Base-by-base conservation (phyloP, 2,113 vertebrate species). In the Cyprinodon tularosa region DNA sequence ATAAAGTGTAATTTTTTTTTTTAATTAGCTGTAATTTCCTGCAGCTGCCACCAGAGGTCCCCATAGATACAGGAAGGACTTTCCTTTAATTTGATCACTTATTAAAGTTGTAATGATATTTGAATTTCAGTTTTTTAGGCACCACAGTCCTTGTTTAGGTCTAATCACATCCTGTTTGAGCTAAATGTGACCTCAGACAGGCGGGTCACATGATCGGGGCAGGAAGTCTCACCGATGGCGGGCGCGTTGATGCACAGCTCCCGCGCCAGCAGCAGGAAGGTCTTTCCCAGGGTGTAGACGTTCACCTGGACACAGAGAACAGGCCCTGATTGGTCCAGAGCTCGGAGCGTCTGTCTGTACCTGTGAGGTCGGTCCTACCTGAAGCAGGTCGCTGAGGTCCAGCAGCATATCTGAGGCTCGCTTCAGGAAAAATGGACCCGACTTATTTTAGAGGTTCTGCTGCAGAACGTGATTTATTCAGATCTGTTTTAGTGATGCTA, bases 191-290 rank as follows among this genome's bases (percentile, higher is more conserved):
- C 2, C 1, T 20, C 15, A 8, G 17, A n/a, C 17, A 7, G 17
- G 50, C 42, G 39, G 37, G 37, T 45, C 38, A 66, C 42, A 22
- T 66, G 40, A 66, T n/a, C 42, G 13, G 11, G 2, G 47, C 42
- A 66, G 42, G n/a, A 17, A 7, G 64, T 60, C 84, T 90, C 95
- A 99, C 97, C 97, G 85, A 99, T 98, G 15, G 98, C 97, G 0
- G 97, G 97, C 17, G 97, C 96, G 61, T 99, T 99, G 94, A 99
- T 99, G 93, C 97, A 99, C 72, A 99, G 97, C 86, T 98, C 97
- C 81, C 97, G 94, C 8, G 98, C 97, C 94, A 99, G 66, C 47
- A 99, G 94, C 74, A 99, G 94, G 82, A 99, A 99, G 0, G 97
- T 99, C 92, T 98, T 99, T 71, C 97, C 98, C 92, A 99, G 92